Evolutionary conservation across 2,888 invertebrate species (phyloP), one percentile per base, ranked within the genome.

Genomic region (Drosophila parthenogenetica): DNA sequence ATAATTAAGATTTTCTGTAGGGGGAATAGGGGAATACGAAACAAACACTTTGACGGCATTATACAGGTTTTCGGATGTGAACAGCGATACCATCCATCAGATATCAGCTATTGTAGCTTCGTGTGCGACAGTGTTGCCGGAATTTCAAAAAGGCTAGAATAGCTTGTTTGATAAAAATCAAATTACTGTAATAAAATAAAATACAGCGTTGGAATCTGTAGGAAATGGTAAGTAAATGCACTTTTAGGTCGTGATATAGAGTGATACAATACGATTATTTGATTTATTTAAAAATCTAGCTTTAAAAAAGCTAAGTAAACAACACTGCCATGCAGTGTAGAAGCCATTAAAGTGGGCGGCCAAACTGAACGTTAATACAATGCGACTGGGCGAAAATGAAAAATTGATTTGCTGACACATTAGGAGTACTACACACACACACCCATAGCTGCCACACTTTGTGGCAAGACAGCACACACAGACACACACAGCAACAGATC

Each of bases 401-500:
- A 76, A 76, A 72, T 80, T 68, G 72, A 72, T 68, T 65, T 62
- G 69, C 63, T 69, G 74, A 73, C 71, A 71, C 71, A 60, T 60
- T 62, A 14, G 46, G 40, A 55, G 58, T 48, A 46, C 48, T 32
- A n/a, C 7, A 13, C 7, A 19, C 43, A 22, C 42, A 45, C 35
- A 35, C 13, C 1, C 49, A 57, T 1, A 11, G 1, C 29, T 46
- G 62, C 42, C 57, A 48, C 58, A 42, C 13, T 39, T 40, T 17
- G 19, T 51, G 43, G 16, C 22, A 37, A 32, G 39, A 11, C 51
- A 29, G 14, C 22, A 13, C 13, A 43, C 43, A 43, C 42, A 43
- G 5, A 19, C 16, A 43, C 22, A 25, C 22, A 13, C 5, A 43
- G 19, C 7, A 11, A 22, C 45, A 42, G 32, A 8, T 37, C 55